Evolutionary conservation across 1,140 invertebrate species (phyloP), one percentile per base, ranked within the genome.

Genomic region (Hylyphantes graminicola): DNA sequence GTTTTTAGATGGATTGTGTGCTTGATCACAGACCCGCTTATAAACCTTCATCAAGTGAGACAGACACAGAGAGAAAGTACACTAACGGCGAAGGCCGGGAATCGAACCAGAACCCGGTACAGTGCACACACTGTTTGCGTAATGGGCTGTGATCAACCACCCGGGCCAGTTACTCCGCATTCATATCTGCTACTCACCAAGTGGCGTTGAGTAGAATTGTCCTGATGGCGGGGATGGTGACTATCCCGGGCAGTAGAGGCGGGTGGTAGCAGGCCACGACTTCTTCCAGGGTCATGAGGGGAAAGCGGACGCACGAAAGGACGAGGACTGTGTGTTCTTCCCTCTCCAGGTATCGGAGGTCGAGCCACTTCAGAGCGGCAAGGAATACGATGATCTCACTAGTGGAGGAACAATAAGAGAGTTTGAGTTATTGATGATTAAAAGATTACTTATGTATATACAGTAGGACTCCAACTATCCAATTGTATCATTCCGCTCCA

Each of bases 311-410:
- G 35, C 85, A 82, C 2, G 9, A 19, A 0, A 86, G 68, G 0
- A 86, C 50, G 0, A 67, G 59, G 8, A 61, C 6, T 0, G 21
- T 61, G 15, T 51, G 64, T 17, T 61, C 15, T 53, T 82, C 85
- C 4, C 85, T 54, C 5, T 86, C 67, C 48, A 86, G 13, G 48
- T 67, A 86, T 2, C 21, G 7, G 0, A 54, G 35, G 21, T 63
- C 50, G 0, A 86, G n/a, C 85, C 85, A 86, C 8, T 79, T 82
- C 50, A 86, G 51, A 9, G 70, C 78, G 3, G 78, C 73, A n/a
- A 86, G 48, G n/a, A 59, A 86, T 0, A 82, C 55, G 2, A 83
- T 74, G 3, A 86, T 63, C 13, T 86, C 85, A 15, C 85, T 86
- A n/a, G n/a, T 21, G 35, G 21, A 12, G 50, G 17, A 70, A 12